Evolutionary conservation across 2,113 vertebrate genomes (phyloP).

Genomic region (Arvicanthis niloticus): DNA sequence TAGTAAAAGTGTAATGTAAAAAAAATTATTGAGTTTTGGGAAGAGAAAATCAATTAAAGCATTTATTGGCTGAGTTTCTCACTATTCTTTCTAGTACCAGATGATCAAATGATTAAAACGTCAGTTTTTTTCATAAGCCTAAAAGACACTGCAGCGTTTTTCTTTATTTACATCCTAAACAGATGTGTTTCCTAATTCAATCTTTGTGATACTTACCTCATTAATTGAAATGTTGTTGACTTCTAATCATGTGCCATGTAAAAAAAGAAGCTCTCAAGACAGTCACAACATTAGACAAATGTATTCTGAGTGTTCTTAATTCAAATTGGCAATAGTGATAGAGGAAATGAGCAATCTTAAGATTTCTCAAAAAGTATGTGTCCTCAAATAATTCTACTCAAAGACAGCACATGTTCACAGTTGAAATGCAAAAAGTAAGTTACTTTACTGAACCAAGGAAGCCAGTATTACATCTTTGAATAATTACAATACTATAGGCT

Average conservation of each 20-base stretch:
- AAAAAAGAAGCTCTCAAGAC: neutral
- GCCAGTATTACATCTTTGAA: neutral
- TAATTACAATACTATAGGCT: neutral
- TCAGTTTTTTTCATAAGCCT: slow-evolving; percentile 20
- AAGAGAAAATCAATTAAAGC: slow-evolving; percentile 21
- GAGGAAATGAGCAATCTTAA: neutral
- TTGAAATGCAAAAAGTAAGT: neutral
- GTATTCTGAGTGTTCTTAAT: neutral
- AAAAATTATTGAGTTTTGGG: neutral
- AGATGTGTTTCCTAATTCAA: slow-evolving; percentile 13
- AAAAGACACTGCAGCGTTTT: neutral
- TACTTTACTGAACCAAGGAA: neutral
- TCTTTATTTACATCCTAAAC: neutral
- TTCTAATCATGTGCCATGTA: neutral
- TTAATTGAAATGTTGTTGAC: neutral
- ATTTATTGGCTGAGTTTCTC: slow-evolving; percentile 41
- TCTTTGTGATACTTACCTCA: slow-evolving; percentile 21
- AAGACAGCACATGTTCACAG: neutral
- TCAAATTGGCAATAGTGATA: neutral
- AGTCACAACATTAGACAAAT: slow-evolving; percentile 23
- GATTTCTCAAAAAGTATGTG: neutral
- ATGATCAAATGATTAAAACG: slow-evolving; percentile 53
- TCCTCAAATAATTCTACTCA: neutral
- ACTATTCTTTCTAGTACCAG: neutral
- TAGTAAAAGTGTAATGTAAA: slow-evolving; percentile 36